Percentiles rank a stretch among this genome's conserved stretches.
Conservation (phyloP, 1,140 invertebrate genomes). For the Stenopsyche tienmushanensis region DNA sequence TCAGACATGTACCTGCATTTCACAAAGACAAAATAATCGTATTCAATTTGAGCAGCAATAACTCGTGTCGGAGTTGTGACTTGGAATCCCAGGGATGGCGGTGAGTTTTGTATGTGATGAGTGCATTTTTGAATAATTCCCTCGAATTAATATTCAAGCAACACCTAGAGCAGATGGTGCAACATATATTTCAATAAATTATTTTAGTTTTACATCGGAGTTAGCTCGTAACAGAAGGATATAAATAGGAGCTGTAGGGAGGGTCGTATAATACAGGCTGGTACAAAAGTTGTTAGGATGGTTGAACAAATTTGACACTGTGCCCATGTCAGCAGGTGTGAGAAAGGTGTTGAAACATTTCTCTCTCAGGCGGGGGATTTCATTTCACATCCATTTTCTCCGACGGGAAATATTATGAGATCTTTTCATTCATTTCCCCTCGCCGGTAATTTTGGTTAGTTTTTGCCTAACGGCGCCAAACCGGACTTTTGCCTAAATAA, state of each 20-base stretch:
- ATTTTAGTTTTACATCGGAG: slow-evolving; percentile 2
- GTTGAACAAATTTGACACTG: slow-evolving; percentile 16
- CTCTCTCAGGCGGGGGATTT: background rate
- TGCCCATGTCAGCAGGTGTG: slow-evolving; percentile 17
- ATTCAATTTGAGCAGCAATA: too few species aligned
- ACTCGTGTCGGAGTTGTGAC: too few species aligned
- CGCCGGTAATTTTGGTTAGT: slow-evolving; percentile 7
- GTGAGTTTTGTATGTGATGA: too few species aligned
- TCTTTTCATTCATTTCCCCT: slow-evolving; percentile 1
- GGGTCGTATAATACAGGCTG: background rate
- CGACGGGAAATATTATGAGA: background rate
- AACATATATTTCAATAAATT: slow-evolving; percentile 8
- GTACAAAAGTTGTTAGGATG: slow-evolving; percentile 1
- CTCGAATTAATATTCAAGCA: background rate
- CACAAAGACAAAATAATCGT: too few species aligned
- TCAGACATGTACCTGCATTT: too few species aligned
- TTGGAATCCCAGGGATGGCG: too few species aligned
- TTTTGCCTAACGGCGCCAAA: background rate
- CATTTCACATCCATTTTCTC: background rate
- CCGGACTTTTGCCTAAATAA: background rate
- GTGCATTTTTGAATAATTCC: background rate
- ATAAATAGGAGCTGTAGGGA: background rate
- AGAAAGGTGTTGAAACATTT: slow-evolving; percentile 1
- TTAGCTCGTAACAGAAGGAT: background rate
- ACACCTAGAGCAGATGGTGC: background rate